Percentiles rank a stretch among this genome's conserved stretches.
These are phyloP conservation scores for Synchiropus splendidus DNA, from an alignment of 2,113 vertebrate species.

Conservation along the genomic window DNA sequence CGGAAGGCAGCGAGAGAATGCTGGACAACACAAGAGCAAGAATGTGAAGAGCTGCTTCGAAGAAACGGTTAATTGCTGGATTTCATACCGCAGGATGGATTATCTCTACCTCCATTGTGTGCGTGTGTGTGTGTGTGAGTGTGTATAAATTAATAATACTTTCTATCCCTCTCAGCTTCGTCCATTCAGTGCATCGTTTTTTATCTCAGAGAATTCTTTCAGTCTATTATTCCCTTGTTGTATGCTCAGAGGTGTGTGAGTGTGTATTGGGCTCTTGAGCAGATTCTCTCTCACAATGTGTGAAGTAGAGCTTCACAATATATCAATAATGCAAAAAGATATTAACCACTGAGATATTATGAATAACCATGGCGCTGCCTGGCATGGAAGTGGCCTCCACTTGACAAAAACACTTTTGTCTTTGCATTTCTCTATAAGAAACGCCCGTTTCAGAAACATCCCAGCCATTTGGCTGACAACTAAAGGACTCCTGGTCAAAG, in stretches of 20 bases:
- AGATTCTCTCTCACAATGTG: no score
- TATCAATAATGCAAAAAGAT: no score
- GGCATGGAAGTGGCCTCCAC: no score
- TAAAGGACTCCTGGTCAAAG: no score
- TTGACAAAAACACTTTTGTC: no score
- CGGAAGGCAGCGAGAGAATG: constrained; percentile 9
- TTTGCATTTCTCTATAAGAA: no score
- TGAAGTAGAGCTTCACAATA: no score
- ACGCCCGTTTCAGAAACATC: no score
- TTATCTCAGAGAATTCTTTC: constrained; percentile 46
- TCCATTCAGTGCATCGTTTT: constrained; percentile 41
- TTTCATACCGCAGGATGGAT: constrained; percentile 53
- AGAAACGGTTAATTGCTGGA: constrained; percentile 54
- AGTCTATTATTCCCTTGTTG: constrained; percentile 54
- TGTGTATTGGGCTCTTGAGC: constrained; percentile 16
- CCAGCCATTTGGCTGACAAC: no score
- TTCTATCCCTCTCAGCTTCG: constrained; percentile 54
- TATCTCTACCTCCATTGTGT: constrained; percentile 61
- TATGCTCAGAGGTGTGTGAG: constrained; percentile 33
- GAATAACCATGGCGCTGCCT: no score
- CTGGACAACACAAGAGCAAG: constrained; percentile 21
- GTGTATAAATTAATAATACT: constrained; percentile 62
- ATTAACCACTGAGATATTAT: no score
- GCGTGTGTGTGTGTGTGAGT: constrained; percentile 12
- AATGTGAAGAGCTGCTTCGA: constrained; percentile 16